Conservation (phyloP, 2,113 vertebrate genomes). For the Erinaceus europaeus region DNA sequence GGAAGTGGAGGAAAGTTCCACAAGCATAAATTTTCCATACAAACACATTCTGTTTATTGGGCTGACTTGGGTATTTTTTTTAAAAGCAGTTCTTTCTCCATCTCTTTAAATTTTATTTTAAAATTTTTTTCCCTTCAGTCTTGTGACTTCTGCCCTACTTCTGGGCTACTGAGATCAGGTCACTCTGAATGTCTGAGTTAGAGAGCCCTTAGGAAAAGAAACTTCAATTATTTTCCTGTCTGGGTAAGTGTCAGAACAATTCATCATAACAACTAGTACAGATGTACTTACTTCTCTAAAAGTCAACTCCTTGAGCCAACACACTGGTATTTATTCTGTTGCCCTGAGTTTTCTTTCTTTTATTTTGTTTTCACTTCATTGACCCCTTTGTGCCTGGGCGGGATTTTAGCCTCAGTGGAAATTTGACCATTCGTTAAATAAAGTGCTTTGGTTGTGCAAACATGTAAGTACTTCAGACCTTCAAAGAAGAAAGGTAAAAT, state of each 20-base stretch:
- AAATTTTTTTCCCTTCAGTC: background rate
- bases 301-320: background rate
- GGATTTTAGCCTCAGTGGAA: background rate
- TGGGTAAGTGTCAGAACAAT: slow-evolving; percentile 7
- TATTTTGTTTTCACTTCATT: background rate
- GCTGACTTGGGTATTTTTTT: background rate
- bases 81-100: background rate
- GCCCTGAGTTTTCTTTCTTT: background rate
- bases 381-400: background rate
- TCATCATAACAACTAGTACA: background rate
- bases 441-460: background rate
- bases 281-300: background rate
- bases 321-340: background rate
- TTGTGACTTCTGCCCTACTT: background rate
- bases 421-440: background rate
- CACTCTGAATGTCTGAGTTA: background rate
- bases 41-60: no score
- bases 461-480: background rate
- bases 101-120: background rate
- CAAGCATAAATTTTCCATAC: background rate
- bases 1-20: background rate
- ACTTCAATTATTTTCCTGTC: slow-evolving; percentile 26
- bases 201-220: slow-evolving; percentile 4
- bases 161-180: background rate
- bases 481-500: background rate